Evolutionary conservation across 2,888 invertebrate genomes (phyloP).

Genomic region (Idaea dimidiata): DNA sequence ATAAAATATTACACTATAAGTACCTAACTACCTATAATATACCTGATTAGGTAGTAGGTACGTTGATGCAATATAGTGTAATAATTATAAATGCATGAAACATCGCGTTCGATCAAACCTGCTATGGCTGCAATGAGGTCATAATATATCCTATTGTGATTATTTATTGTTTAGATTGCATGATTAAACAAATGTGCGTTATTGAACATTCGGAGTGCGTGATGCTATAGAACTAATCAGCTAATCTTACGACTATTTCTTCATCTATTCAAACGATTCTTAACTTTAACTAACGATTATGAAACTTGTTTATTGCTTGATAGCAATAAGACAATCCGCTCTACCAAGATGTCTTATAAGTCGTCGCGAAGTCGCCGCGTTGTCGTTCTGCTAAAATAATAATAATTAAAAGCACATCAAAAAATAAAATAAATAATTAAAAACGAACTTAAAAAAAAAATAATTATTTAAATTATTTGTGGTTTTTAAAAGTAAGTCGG

Average conservation of each 20-base stretch:
- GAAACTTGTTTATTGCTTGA: too few species aligned
- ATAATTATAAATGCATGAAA: slow-evolving; percentile 51
- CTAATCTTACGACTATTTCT: neutral
- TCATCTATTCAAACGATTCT: neutral
- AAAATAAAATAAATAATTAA: too few species aligned
- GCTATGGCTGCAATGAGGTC: slow-evolving; percentile 55
- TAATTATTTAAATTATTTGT: too few species aligned
- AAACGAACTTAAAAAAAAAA: too few species aligned
- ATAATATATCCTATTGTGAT: slow-evolving; percentile 48
- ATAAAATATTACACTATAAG: neutral
- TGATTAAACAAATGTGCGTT: slow-evolving; percentile 16
- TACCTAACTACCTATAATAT: neutral
- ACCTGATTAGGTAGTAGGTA: neutral
- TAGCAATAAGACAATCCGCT: too few species aligned
- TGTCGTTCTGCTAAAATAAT: too few species aligned
- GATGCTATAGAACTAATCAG: neutral
- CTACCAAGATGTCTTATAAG: too few species aligned
- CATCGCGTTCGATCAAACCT: slow-evolving; percentile 46
- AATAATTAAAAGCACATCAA: too few species aligned
- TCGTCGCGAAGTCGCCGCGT: too few species aligned
- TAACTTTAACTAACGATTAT: too few species aligned
- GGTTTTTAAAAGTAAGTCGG: too few species aligned
- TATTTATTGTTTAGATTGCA: slow-evolving; percentile 50
- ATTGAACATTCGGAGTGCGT: neutral
- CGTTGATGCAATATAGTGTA: slow-evolving; percentile 15